Evolutionary conservation across 1,140 invertebrate species (phyloP).

Genomic region (Drosophila athabasca): DNA sequence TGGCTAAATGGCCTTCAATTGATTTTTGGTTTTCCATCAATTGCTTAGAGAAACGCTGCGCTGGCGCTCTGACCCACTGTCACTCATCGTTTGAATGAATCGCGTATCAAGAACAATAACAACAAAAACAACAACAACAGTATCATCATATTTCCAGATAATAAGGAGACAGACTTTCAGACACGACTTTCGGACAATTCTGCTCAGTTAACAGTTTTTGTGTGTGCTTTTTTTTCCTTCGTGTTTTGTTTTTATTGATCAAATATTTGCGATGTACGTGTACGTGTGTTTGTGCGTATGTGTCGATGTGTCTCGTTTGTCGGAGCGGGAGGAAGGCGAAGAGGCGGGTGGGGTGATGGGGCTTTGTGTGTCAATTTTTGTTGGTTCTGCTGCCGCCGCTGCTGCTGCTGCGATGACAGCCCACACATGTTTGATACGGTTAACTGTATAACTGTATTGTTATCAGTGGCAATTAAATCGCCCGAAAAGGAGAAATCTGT

Average conservation of each 20-base stretch:
- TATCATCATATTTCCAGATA: neutral
- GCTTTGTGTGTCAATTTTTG: constrained; percentile 40
- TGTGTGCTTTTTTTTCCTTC: constrained; percentile 10
- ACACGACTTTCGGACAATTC: too few relatives aligned
- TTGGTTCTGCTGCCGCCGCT: constrained; percentile 10
- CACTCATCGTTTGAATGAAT: too few relatives aligned
- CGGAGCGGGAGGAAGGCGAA: neutral
- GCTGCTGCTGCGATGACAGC: constrained; percentile 10
- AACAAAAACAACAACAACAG: neutral
- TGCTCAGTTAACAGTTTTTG: too few relatives aligned
- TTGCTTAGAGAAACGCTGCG: constrained; percentile 36
- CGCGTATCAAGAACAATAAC: too few relatives aligned
- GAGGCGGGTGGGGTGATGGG: constrained; percentile 26
- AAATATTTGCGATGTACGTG: constrained; percentile 62
- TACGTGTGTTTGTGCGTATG: constrained; percentile 13
- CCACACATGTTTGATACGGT: constrained; percentile 36
- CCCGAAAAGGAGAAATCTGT: constrained; percentile 62
- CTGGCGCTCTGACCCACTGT: constrained; percentile 39
- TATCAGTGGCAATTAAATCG: constrained; percentile 61
- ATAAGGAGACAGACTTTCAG: too few relatives aligned
- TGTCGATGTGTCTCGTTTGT: constrained; percentile 28
- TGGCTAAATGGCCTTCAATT: constrained; percentile 55
- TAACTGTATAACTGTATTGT: constrained; percentile 31
- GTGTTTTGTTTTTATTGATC: constrained; percentile 65
- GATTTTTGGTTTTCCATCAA: constrained; percentile 40